A percentile compares a stretch with the other conserved stretches of the same genome.
Conservation (phyloP, 1,140 invertebrate species). For the Manduca sexta region DNA sequence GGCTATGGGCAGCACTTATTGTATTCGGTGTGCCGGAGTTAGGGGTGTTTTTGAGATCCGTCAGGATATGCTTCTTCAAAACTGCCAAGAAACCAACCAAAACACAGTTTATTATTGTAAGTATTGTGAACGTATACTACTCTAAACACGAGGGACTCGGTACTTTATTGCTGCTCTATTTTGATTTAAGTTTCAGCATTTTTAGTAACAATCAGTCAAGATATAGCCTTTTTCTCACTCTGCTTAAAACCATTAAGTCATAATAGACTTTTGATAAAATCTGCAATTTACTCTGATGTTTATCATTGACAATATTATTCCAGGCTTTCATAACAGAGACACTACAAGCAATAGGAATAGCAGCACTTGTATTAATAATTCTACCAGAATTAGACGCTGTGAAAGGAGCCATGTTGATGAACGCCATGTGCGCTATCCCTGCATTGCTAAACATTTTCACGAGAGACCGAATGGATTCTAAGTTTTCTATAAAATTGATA, state of each 20-base stretch:
- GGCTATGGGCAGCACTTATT: slow-evolving; percentile 93
- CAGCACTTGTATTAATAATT: slow-evolving; percentile 87
- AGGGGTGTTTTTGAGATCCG: slow-evolving; percentile 85
- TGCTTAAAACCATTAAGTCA: no score
- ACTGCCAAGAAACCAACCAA: slow-evolving; percentile 78
- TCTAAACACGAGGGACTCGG: slow-evolving; percentile 60
- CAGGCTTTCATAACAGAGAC: slow-evolving; percentile 87
- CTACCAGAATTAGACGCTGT: slow-evolving; percentile 93
- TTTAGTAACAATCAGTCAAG: no score
- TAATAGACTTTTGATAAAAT: not conserved
- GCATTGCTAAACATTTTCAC: slow-evolving; percentile 80
- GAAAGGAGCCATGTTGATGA: slow-evolving; percentile 93
- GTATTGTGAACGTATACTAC: slow-evolving; percentile 32
- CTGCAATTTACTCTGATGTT: not conserved
- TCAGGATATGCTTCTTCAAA: slow-evolving; percentile 93
- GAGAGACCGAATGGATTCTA: slow-evolving; percentile 83
- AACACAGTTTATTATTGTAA: slow-evolving; percentile 75
- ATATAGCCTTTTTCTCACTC: no score
- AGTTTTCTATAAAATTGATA: slow-evolving; percentile 81
- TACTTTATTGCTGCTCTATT: not conserved
- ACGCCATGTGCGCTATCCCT: slow-evolving; percentile 92
- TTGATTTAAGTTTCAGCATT: not conserved
- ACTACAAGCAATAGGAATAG: slow-evolving; percentile 88
- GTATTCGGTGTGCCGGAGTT: slow-evolving; percentile 89
- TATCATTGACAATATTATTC: slow-evolving; percentile 29